phyloP scores from a whole-genome alignment of 2,113 vertebrate species.

The Benitochromis conjunctus region DNA sequence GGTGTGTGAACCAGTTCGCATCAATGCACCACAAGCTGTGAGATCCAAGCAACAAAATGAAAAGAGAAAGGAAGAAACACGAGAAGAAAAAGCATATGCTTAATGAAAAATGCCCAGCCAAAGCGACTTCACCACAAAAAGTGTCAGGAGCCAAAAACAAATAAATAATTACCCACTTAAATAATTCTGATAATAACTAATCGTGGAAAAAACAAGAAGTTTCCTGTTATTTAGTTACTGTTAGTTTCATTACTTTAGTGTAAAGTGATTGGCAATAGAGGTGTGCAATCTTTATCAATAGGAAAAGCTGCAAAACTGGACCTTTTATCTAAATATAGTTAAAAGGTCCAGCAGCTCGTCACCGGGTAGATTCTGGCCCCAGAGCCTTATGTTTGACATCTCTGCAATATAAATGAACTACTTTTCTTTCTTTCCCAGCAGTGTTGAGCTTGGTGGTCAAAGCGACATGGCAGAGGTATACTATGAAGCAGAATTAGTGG shows the following conservation, averaged over 20 bases:
- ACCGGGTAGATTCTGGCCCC: background rate
- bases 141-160: background rate
- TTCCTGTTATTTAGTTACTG: background rate
- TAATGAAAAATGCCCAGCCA: background rate
- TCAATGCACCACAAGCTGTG: background rate
- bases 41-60: background rate
- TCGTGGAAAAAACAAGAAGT: background rate
- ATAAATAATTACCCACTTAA: background rate
- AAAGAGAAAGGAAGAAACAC: background rate
- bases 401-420: background rate
- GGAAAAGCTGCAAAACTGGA: background rate
- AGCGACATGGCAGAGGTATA: background rate
- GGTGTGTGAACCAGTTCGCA: background rate
- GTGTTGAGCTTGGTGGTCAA: background rate
- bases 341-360: background rate
- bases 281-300: background rate
- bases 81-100: background rate
- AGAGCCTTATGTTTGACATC: background rate
- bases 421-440: background rate
- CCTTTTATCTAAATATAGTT: background rate
- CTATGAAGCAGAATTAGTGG: background rate
- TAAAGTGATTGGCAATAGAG: background rate
- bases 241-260: background rate
- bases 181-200: background rate
- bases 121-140: background rate